These are phyloP conservation scores for Ailuropoda melanoleuca DNA, from an alignment of 2,113 vertebrate species.

Conservation along the genomic window DNA sequence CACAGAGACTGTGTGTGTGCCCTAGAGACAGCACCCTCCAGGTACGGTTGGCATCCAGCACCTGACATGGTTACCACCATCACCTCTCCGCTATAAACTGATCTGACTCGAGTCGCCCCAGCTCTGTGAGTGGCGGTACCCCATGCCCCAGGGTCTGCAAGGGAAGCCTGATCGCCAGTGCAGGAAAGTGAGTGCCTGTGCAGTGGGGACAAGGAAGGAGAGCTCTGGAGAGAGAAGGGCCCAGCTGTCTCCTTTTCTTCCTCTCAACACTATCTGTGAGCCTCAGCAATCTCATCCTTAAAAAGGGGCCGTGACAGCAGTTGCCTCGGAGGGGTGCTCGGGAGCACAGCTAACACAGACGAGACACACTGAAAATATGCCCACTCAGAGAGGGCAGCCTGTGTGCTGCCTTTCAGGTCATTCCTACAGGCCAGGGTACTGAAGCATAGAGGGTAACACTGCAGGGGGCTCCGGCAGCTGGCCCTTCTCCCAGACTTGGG, in stretches of 20 bases:
- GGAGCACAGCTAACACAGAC: background rate
- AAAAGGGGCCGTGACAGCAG: background rate
- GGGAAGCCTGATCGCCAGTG: background rate
- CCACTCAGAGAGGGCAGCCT: too few species aligned
- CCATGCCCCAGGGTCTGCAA: background rate
- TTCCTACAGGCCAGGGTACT: background rate
- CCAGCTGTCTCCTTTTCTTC: background rate
- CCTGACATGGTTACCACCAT: too few species aligned
- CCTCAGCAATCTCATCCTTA: background rate
- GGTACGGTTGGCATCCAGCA: too few species aligned
- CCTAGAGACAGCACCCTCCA: background rate
- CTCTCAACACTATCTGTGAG: background rate
- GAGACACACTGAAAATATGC: too few species aligned
- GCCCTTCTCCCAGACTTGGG: background rate
- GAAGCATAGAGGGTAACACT: background rate
- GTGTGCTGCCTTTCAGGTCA: background rate
- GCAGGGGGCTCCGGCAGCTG: background rate
- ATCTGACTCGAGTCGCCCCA: background rate
- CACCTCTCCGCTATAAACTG: background rate
- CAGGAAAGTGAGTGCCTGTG: background rate
- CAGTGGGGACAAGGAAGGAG: too few species aligned
- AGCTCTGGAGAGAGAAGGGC: background rate
- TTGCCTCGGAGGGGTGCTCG: rapidly evolving
- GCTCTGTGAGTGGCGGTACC: background rate
- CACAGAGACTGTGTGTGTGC: background rate